These are phyloP conservation scores for Nanorana parkeri DNA, from an alignment of 2,113 vertebrate species.

Conservation along the genomic window DNA sequence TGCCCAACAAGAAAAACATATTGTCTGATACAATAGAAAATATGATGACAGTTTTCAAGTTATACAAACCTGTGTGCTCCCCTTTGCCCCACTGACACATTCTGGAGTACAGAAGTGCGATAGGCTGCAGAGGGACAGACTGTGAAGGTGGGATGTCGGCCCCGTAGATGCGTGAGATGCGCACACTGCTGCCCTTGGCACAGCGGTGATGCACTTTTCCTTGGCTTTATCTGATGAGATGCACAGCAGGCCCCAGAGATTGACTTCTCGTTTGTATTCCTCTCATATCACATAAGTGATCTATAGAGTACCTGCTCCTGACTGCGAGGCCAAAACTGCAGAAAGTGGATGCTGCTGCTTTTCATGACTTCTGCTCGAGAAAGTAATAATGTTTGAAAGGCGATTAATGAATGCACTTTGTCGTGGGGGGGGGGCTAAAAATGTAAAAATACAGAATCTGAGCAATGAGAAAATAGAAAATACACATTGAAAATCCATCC, in stretches of 20 bases:
- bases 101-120: too few relatives aligned
- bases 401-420: neutral
- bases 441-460: slow-evolving; percentile 4
- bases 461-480: neutral
- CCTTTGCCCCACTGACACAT: neutral
- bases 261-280: neutral
- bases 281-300: neutral
- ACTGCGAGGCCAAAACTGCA: neutral
- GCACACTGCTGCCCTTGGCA: neutral
- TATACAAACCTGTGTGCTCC: too few relatives aligned
- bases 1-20: too few relatives aligned
- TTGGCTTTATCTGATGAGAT: rapidly evolving
- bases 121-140: neutral
- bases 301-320: neutral
- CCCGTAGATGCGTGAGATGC: neutral
- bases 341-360: neutral
- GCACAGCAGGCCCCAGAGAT: rapidly evolving
- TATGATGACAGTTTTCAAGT: too few relatives aligned
- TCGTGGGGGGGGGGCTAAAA: neutral
- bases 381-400: neutral
- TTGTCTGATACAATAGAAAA: too few relatives aligned
- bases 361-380: rapidly evolving
- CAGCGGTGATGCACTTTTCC: neutral
- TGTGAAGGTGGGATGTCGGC: neutral
- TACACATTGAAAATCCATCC: neutral